Conservation (phyloP, 1,140 invertebrate species). For the Galleria mellonella region DNA sequence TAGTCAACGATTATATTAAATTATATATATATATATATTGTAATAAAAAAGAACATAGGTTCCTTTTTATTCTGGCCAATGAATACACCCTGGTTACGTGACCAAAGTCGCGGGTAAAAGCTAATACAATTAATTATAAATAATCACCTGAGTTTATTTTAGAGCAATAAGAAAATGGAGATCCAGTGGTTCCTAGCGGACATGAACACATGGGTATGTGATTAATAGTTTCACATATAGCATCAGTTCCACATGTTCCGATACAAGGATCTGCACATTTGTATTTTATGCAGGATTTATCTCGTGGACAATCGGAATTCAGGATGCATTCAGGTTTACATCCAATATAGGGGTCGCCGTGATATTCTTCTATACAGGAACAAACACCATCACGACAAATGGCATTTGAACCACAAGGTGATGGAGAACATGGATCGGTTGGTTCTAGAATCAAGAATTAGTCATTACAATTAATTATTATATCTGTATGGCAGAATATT, state of each 20-base stretch:
- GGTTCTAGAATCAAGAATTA: constrained; percentile 12
- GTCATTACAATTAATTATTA: no score
- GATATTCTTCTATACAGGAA: constrained; percentile 81
- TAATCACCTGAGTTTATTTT: constrained; percentile 17
- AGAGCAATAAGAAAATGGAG: constrained; percentile 82
- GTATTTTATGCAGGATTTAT: constrained; percentile 82
- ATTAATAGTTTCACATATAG: constrained; percentile 86
- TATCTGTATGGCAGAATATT: no score
- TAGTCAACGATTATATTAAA: no score
- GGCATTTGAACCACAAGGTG: constrained; percentile 81
- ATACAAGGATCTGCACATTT: constrained; percentile 84
- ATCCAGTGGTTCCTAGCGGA: constrained; percentile 79
- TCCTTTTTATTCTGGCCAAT: no score
- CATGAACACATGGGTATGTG: constrained; percentile 84
- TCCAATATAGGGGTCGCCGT: constrained; percentile 73
- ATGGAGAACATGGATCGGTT: constrained; percentile 77
- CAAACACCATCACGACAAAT: constrained; percentile 77
- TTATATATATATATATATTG: no score
- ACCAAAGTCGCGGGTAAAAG: no score
- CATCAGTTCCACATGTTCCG: constrained; percentile 82
- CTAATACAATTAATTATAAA: no score
- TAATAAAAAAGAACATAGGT: no score
- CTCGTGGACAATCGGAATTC: constrained; percentile 79
- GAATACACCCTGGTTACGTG: no score
- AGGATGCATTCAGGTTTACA: constrained; percentile 82